phyloP scores from a whole-genome alignment of 2,888 invertebrate genomes.

The Lypha dubia region DNA sequence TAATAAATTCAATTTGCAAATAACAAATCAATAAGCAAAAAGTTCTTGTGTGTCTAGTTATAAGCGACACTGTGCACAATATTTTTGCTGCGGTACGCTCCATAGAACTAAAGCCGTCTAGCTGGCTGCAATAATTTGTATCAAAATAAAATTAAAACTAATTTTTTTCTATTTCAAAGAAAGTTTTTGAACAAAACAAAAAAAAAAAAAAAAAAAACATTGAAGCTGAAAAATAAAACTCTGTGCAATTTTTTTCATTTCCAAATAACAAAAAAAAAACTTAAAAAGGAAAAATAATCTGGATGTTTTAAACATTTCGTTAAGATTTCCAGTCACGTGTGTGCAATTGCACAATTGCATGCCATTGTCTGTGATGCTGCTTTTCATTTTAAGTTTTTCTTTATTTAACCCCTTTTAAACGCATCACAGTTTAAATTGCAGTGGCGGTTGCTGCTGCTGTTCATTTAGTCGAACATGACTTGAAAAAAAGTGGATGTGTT shows the following conservation, averaged over 20 bases:
- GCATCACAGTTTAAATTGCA: neutral
- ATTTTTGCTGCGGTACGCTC: no score
- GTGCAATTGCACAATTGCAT: constrained; percentile 73
- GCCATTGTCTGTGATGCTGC: constrained; percentile 62
- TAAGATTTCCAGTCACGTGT: constrained; percentile 75
- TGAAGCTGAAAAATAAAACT: constrained; percentile 12
- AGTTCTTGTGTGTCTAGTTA: no score
- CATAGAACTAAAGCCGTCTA: no score
- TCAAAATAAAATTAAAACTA: constrained; percentile 39
- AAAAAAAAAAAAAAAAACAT: neutral
- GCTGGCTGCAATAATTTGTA: neutral
- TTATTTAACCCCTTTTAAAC: constrained; percentile 41
- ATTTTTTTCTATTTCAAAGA: constrained; percentile 14
- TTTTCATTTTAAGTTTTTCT: constrained; percentile 43
- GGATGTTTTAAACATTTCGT: constrained; percentile 65
- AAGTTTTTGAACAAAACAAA: constrained; percentile 51
- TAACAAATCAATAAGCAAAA: no score
- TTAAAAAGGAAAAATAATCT: constrained; percentile 57
- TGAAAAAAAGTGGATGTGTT: neutral
- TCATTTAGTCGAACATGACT: constrained; percentile 38
- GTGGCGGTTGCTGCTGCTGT: neutral
- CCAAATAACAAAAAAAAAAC: neutral
- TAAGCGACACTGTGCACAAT: no score
- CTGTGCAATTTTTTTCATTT: neutral
- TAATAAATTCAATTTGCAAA: no score